Evolutionary conservation across 2,888 invertebrate species (phyloP).

Genomic region (Crematogaster levior): DNA sequence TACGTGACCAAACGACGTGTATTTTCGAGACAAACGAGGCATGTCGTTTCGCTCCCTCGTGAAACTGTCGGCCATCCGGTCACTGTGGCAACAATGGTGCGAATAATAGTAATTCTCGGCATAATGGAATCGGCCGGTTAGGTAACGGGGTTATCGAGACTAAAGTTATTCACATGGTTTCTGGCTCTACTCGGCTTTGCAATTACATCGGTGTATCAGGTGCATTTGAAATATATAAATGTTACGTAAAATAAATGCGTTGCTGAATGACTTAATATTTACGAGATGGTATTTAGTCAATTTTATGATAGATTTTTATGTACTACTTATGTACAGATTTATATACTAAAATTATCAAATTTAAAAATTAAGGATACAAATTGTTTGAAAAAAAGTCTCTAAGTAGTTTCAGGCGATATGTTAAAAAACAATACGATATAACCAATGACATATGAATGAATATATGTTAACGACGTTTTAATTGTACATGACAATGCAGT

Average conservation of each 20-base stretch:
- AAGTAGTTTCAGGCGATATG: neutral
- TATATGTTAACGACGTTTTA: conserved; percentile 24
- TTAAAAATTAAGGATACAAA: neutral
- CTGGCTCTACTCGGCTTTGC: neutral
- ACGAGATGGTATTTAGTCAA: neutral
- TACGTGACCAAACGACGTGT: conserved; percentile 66
- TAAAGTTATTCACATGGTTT: conserved; percentile 37
- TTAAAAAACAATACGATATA: neutral
- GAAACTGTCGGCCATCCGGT: conserved; percentile 61
- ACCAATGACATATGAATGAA: conserved; percentile 11
- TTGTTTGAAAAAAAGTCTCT: neutral
- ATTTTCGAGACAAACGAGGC: conserved; percentile 70
- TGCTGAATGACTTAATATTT: conserved; percentile 26
- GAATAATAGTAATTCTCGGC: conserved; percentile 66
- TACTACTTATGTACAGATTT: neutral
- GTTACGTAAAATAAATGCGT: conserved; percentile 21
- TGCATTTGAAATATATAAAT: conserved; percentile 45
- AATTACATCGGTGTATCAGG: conserved; percentile 30
- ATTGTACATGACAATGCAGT: conserved; percentile 28
- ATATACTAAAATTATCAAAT: neutral
- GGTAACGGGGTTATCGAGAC: conserved; percentile 50
- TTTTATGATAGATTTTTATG: neutral
- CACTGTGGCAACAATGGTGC: conserved; percentile 50
- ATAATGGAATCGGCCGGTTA: conserved; percentile 63
- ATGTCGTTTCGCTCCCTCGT: conserved; percentile 46